Evolutionary conservation across 2,888 invertebrate species (phyloP), one percentile per base, ranked within the genome.

Genomic region (Eupithecia inturbata): DNA sequence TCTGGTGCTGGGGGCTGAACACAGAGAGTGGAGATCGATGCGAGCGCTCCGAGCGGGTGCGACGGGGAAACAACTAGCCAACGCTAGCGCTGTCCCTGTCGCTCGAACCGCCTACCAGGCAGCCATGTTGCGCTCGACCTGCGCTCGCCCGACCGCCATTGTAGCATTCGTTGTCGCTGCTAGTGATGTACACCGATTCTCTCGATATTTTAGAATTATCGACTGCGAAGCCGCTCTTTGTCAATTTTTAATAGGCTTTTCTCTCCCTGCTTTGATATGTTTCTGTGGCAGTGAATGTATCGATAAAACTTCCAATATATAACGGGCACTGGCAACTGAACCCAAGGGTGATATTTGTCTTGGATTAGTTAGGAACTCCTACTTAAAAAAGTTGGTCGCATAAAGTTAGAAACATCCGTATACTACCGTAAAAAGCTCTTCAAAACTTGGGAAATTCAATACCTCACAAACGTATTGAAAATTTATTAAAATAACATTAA

Each of bases 111-210:
- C 94, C 94, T 94, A 93, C 94, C 86, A 90, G 94, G 93, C 94
- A 92, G 94, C 94, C 94, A 94, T 94, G 94, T 94, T 94, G 93
- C 93, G 94, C 94, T 93, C 94, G 94, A 93, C 94, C 94, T 92
- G 94, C 90, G 93, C 92, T 93, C 91, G 94, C 90, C 93, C 93
- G 94, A 93, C 94, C 94, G 94, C 94, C 94, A 94, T 94, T 94
- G 93, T 93, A 93, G 92, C 94, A 89, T 91, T 94, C 89, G 91
- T 87, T 86, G 89, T 91, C 87, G 89, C 89, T 86, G 87, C 90
- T 94, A 94, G 94, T 93, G 94, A 90, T 92, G 94, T 92, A 84
- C 89, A 81, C 84, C 84, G 82, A 83, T 85, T 83, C 82, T 86
- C 83, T 91, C 91, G 91, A 92, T 89, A 86, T 87, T 89, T 87